Base-by-base conservation (phyloP, 35 echinoderm and acorn worm species). In the Chiridota heheva region DNA sequence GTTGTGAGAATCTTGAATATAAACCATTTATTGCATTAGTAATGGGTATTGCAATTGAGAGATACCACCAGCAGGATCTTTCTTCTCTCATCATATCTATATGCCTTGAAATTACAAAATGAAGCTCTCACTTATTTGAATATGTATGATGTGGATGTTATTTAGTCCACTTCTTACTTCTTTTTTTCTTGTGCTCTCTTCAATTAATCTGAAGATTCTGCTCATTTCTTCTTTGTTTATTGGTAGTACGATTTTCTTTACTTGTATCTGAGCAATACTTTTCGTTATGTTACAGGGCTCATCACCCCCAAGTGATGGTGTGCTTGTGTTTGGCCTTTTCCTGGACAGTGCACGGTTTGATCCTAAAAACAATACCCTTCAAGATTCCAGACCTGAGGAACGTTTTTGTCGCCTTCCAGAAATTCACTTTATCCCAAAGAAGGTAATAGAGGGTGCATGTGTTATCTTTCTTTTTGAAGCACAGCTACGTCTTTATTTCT, bases 341-440 rank as follows among this genome's bases (percentile, higher is more conserved):
- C 73, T 97, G 32, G 94, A 97, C 51, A 89, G 94, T 39, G 94
- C 94, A 10, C 46, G 89, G 2, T 97, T 97, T 75, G 89, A 97
- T 36, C 89, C 84, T 24, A 20, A 30, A 10, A 79, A 55, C 18
- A 39, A 60, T 43, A 62, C 63, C 20, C 85, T 97, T 7, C 85
- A 91, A 58, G 94, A 97, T 44, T 97, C 94, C 0, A 69, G 62
- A 44, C 82, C 94, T 26, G 94, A 90, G 37, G 84, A 91, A 58
- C 61, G 89, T 16, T 97, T 97, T 74, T 84, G 94, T 62, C 60
- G 84, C 26, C 60, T 97, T 20, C 94, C 94, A 22, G 89, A 97
- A 57, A 91, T 97, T 24, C 89, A 88, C 40, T 97, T 97, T 40
- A 83, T 88, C 22, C 94, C 94, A 45, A 82, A 60, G 10, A 71